A percentile compares a stretch with the other conserved stretches of the same genome.
Evolutionary conservation across 2,113 vertebrate species (phyloP).

Genomic region (Prinia subflava): DNA sequence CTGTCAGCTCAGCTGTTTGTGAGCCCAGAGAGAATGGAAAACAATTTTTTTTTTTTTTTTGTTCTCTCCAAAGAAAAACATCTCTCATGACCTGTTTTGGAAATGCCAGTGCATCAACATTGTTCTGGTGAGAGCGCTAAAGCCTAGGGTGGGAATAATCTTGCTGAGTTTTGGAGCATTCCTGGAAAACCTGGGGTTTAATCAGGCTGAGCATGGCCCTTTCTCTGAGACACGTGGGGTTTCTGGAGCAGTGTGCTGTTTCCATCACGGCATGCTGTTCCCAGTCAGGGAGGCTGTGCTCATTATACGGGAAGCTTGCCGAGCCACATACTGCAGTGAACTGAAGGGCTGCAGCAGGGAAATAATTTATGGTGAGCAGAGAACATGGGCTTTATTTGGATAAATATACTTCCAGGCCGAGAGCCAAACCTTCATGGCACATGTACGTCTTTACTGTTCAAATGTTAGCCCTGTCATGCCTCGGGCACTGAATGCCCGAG

Average conservation of each 20-base stretch:
- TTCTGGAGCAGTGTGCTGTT: not conserved
- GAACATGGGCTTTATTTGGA: not conserved
- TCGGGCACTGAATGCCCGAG: not conserved
- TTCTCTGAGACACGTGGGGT: rapidly evolving
- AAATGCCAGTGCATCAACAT: not conserved
- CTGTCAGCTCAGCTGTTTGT: not conserved
- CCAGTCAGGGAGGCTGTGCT: not conserved
- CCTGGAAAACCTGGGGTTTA: not conserved
- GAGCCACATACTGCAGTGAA: not conserved
- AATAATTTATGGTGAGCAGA: not conserved
- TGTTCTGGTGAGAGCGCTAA: not conserved
- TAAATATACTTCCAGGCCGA: not conserved
- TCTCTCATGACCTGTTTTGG: conserved; percentile 1
- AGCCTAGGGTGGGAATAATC: not conserved
- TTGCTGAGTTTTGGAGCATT: not conserved
- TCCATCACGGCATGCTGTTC: not conserved
- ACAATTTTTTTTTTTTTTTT: conserved; percentile 20
- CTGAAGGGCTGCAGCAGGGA: not conserved
- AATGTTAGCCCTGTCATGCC: not conserved
- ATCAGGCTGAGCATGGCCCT: not conserved
- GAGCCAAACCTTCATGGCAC: not conserved
- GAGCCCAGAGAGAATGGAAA: conserved; percentile 23
- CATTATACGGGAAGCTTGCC: not conserved
- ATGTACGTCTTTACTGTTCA: not conserved
- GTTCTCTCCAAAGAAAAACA: not conserved